phyloP scores from a whole-genome alignment of 2,888 invertebrate species.

The Plebejus anna region DNA sequence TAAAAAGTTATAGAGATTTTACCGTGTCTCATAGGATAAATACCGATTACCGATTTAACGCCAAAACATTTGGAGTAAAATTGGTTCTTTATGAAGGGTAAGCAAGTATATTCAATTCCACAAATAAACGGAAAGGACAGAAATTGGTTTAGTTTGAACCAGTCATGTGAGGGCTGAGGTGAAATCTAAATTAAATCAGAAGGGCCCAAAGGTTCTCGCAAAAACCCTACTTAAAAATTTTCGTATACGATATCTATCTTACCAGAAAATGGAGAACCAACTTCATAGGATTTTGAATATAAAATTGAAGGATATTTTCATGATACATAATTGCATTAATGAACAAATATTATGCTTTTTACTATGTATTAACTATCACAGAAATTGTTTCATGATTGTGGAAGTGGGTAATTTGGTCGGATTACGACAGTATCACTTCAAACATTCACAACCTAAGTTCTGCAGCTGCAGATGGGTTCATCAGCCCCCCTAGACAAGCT shows the following conservation, averaged over 20 bases:
- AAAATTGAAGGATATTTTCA: not conserved
- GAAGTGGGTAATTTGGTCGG: too few relatives aligned
- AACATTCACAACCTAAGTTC: too few relatives aligned
- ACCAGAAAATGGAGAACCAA: not conserved
- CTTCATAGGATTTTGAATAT: not conserved
- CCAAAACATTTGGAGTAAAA: not conserved
- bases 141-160: not conserved
- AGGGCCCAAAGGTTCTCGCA: not conserved
- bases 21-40: too few relatives aligned
- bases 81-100: not conserved
- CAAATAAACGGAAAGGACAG: not conserved
- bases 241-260: not conserved
- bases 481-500: too few relatives aligned
- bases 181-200: conserved; percentile 15
- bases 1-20: too few relatives aligned
- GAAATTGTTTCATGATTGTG: too few relatives aligned
- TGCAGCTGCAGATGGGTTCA: too few relatives aligned
- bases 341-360: not conserved
- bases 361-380: too few relatives aligned
- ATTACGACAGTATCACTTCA: too few relatives aligned
- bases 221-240: not conserved
- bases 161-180: not conserved
- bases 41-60: too few relatives aligned
- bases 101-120: not conserved
- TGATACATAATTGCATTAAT: not conserved